Conservation (phyloP, 2,888 invertebrate species). For the Melipona bicolor region DNA sequence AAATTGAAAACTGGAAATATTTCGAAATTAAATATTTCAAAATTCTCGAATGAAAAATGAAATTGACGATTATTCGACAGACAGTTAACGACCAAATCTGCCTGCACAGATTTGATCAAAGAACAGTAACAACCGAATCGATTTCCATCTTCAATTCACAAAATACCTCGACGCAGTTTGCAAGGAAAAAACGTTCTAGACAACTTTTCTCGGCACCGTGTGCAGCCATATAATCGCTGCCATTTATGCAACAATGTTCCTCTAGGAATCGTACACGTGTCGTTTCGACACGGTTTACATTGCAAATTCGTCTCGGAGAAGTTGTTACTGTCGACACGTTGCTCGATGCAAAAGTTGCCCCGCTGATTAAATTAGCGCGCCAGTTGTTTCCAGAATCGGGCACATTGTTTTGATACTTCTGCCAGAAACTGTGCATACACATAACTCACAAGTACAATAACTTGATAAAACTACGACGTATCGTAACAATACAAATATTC, state of each 20-base stretch:
- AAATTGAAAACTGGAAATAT: too few species aligned
- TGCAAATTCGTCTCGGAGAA: conserved; percentile 80
- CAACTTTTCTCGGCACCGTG: conserved; percentile 15
- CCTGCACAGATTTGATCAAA: too few species aligned
- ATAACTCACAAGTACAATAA: not conserved
- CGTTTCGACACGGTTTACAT: conserved; percentile 78
- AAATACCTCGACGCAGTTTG: too few species aligned
- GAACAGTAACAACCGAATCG: too few species aligned
- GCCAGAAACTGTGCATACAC: not conserved
- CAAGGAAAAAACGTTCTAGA: not conserved
- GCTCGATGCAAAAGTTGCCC: conserved; percentile 72
- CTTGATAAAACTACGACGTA: too few species aligned
- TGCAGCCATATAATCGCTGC: conserved; percentile 4
- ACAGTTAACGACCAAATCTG: too few species aligned
- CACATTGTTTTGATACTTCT: conserved; percentile 37
- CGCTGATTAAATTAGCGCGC: conserved; percentile 79
- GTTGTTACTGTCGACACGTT: conserved; percentile 68
- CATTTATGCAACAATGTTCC: conserved; percentile 16
- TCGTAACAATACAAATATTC: too few species aligned
- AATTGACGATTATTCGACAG: too few species aligned
- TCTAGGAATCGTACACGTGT: conserved; percentile 70
- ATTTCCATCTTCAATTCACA: not conserved
- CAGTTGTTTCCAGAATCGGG: conserved; percentile 58
- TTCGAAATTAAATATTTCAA: too few species aligned
- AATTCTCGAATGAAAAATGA: too few species aligned